phyloP scores from a whole-genome alignment of 1,140 invertebrate genomes.

The Drosophila mayri region DNA sequence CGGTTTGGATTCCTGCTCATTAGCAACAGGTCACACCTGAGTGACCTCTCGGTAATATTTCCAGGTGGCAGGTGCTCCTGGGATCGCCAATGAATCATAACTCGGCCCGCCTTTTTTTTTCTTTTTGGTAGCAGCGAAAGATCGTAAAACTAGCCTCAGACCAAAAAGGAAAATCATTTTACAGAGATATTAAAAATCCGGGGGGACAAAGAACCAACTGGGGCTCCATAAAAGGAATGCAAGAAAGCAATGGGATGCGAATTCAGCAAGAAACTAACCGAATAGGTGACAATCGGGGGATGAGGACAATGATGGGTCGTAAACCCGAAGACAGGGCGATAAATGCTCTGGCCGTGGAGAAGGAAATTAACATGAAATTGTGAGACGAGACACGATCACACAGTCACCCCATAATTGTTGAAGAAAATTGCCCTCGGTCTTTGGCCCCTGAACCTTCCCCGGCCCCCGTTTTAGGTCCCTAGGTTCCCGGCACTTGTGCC shows the following conservation, averaged over 20 bases:
- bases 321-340: conserved; percentile 69
- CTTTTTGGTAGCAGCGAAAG: conserved; percentile 45
- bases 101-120: conserved; percentile 19
- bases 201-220: conserved; percentile 15
- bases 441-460: conserved; percentile 19
- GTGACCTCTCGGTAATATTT: conserved; percentile 11
- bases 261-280: conserved; percentile 31
- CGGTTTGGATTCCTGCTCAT: conserved; percentile 30
- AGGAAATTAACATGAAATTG: conserved; percentile 74
- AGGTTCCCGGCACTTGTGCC: conserved; percentile 65
- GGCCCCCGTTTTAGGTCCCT: neutral
- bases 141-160: conserved; percentile 54
- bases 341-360: conserved; percentile 58
- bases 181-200: conserved; percentile 63
- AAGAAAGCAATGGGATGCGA: conserved; percentile 9
- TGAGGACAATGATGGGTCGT: conserved; percentile 59
- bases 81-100: conserved; percentile 61
- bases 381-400: conserved; percentile 46
- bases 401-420: conserved; percentile 48
- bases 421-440: conserved; percentile 36
- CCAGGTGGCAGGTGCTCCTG: conserved; percentile 59
- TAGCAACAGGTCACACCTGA: conserved; percentile 44
- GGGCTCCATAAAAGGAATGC: conserved; percentile 43
- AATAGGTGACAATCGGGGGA: conserved; percentile 68
- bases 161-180: conserved; percentile 63